Evolutionary conservation across 2,113 vertebrate genomes (phyloP), one percentile per base, ranked within the genome.

Genomic region (Lanius collurio): DNA sequence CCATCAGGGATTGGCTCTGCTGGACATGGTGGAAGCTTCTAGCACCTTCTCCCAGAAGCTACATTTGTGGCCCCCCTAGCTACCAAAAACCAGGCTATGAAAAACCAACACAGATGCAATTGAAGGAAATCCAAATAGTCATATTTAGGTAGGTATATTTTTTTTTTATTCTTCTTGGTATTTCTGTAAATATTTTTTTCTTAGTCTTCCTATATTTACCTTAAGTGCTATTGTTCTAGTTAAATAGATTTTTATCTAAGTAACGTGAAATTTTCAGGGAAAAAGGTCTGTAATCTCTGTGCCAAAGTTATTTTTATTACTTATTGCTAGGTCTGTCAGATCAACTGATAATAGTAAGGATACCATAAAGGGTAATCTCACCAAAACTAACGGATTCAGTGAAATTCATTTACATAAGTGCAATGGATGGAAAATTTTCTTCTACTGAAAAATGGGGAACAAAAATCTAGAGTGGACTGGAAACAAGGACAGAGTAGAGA

Each of bases 331-430:
- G 19, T 83, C 71, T 93, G 33, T 79, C 55, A 46, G 19, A 47
- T 74, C 12, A 79, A 41, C 39, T 75, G 62, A 74, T 90, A 90
- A 81, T 19, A 42, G 10, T 83, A 67, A 64, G 23, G 21, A 5
- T 81, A 50, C 15, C 5, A 0, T 76, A 70, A 91, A 92, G 83
- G 37, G 9, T 39, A 62, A 86, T 93, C 55, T 93, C 80, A 73
- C 59, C 52, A 57, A 85, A 95, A 84, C 55, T 60, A 79, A 52
- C n/a, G 55, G 39, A 50, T n/a, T 88, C 41, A 42, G 82, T 82
- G 50, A 89, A 93, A 93, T 80, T 84, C 39, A 92, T 97, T 95
- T 95, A 44, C 94, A 85, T 96, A 93, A 96, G 41, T 83, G 89
- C 63, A 81, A 90, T 15, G 41, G 67, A 93, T 50, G 49, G 47